Base-by-base conservation (phyloP, 2,113 vertebrate species). In the Atlantisia rogersi region DNA sequence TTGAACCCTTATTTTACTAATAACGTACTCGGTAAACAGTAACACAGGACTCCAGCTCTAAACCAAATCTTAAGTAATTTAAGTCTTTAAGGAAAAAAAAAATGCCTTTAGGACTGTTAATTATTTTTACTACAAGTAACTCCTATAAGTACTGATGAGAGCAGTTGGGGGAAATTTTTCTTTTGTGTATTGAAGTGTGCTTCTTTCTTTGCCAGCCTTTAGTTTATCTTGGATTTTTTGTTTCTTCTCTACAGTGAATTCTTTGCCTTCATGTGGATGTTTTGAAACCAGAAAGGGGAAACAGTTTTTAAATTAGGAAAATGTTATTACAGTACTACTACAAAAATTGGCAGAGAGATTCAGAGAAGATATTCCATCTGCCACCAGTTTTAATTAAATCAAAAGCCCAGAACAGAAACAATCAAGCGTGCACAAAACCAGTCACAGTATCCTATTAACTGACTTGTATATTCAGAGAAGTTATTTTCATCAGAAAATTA, bases 341-440 rank as follows among this genome's bases (percentile, higher is more conserved):
- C 78, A 80, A 90, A 95, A 86, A 70, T 67, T 95, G 90, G 90
- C 60, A 90, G 79, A 69, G 37, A 76, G 4, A 74, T 82, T 89
- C 28, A 63, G 84, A 90, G 63, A 85, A 90, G 67, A 90, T 92
- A 94, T 88, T 88, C 75, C 71, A 93, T 92, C 87, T 94, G 87
- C 71, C 20, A n/a, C 46, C 63, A 74, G 64, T 83, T 94, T 92
- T 92, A 96, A 90, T 94, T 88, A 90, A 93, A 94, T 92, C 59
- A 95, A 62, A 92, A 94, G 1, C 21, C 40, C 46, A 44, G 88
- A 92, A 93, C 64, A 42, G 85, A 94, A 93, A 82, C 31, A 69
- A 70, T 62, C 24, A 81, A 90, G 67, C 15, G 50, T 50, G 10
- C 13, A 59, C 42, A 85, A 82, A 70, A 2, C 12, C 42, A 80